A percentile compares a stretch with the other conserved stretches of the same genome.
phyloP scores from a whole-genome alignment of 2,797 vertebrate genomes.

The Sebastes diaconus region DNA sequence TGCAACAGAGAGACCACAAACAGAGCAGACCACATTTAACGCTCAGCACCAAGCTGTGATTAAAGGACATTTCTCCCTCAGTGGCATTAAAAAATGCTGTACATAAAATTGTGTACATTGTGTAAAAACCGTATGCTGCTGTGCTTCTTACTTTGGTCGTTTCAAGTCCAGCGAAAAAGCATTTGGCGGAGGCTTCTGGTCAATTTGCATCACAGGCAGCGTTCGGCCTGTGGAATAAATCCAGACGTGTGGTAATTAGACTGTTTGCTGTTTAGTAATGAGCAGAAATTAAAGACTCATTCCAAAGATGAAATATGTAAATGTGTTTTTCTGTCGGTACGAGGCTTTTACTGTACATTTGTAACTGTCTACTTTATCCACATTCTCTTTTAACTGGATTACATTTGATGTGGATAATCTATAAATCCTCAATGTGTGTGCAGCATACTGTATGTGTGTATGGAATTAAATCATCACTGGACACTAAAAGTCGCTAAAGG shows the following conservation, averaged over 20 bases:
- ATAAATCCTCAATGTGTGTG: neutral
- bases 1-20: constrained; percentile 39
- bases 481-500: fast-evolving
- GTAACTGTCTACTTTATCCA: neutral
- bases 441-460: no score
- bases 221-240: constrained; percentile 48
- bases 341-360: neutral
- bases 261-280: neutral
- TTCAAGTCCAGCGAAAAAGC: constrained; percentile 55
- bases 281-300: neutral
- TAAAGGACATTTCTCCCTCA: neutral
- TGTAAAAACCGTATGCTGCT: neutral
- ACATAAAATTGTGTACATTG: neutral
- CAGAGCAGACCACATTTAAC: neutral
- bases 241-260: neutral
- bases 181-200: constrained; percentile 25
- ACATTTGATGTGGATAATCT: neutral
- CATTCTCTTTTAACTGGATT: neutral
- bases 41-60: neutral
- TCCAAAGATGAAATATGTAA: neutral
- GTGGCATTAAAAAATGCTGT: neutral
- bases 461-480: neutral
- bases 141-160: constrained; percentile 65
- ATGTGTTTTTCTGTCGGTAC: neutral
- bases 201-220: constrained; percentile 15